phyloP scores from a whole-genome alignment of 2,888 invertebrate species.

The Acronicta alni region DNA sequence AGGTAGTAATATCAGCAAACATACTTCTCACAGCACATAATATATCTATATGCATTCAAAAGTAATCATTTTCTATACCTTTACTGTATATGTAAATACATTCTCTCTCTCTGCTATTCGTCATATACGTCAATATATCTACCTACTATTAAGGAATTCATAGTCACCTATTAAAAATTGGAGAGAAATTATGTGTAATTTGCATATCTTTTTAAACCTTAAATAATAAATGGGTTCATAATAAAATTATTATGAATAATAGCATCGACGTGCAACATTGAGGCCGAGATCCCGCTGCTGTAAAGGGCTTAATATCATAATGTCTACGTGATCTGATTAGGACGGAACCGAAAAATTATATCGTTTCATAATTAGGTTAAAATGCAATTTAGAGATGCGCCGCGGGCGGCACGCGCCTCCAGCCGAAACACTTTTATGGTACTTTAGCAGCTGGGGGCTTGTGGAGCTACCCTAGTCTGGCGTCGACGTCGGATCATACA shows the following conservation, averaged over 20 bases:
- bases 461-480: slow-evolving; percentile 42
- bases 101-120: no score
- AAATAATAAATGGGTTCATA: slow-evolving; percentile 23
- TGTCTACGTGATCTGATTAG: slow-evolving; percentile 85
- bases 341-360: slow-evolving; percentile 88
- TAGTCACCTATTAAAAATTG: background rate
- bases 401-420: slow-evolving; percentile 79
- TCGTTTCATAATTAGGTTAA: slow-evolving; percentile 87
- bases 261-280: slow-evolving; percentile 56
- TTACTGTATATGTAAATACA: no score
- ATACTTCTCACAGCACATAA: no score
- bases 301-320: slow-evolving; percentile 85
- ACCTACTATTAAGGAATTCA: background rate
- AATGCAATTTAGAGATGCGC: slow-evolving; percentile 88
- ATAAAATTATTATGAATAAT: slow-evolving; percentile 64
- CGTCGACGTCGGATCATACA: slow-evolving; percentile 44
- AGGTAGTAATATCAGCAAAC: no score
- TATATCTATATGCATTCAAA: no score
- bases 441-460: slow-evolving; percentile 58
- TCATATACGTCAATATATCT: no score
- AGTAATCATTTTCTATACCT: no score
- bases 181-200: background rate
- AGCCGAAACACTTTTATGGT: slow-evolving; percentile 70
- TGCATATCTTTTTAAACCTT: slow-evolving; percentile 15
- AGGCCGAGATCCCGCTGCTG: slow-evolving; percentile 74